Evolutionary conservation across 1,140 invertebrate genomes (phyloP), one percentile per base, ranked within the genome.

Genomic region (Listronotus oregonensis): DNA sequence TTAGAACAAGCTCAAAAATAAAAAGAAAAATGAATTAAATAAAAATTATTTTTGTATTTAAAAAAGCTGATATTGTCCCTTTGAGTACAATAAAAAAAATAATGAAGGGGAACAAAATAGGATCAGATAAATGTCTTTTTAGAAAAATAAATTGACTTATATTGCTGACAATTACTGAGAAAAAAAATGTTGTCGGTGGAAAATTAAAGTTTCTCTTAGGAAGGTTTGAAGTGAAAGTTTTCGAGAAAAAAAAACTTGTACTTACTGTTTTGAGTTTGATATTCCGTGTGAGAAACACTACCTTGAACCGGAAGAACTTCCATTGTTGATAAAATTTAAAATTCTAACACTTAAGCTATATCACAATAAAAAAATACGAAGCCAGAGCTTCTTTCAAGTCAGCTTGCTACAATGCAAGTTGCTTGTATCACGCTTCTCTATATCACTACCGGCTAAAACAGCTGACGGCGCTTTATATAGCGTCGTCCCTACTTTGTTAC

Each of bases 261-360:
- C 70, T 71, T 69, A 71, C 70, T 68, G 46, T 69, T 69, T 49
- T 51, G 61, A 51, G 60, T 68, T 56, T 72, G 70, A 64, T 72
- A 70, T 65, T 72, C 68, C 68, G 52, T 17, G 46, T 61, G 61
- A 18, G 67, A 17, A 40, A 68, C 57, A 63, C 49, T 59, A 39
- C 44, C 59, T 43, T 65, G 64, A 43, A 65, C 64, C 10, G 70
- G 64, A 47, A 74, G 57, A 58, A 74, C 60, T 67, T 74, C 72
- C 72, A 74, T 74, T 59, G 54, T 71, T 60, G 15, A 54, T 52
- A 51, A 63, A 66, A 65, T 44, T 62, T 47, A 55, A 66, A 65
- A 50, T 32, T 66, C 54, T 71, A 68, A 70, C 56, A 73, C 68
- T 63, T 71, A 71, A 59, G 57, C 67, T 70, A 66, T 73, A 73